Percentiles rank a stretch among this genome's conserved stretches.
These are phyloP conservation scores for Chrysomela aeneicollis DNA, from an alignment of 2,888 invertebrate genomes.

Conservation along the genomic window DNA sequence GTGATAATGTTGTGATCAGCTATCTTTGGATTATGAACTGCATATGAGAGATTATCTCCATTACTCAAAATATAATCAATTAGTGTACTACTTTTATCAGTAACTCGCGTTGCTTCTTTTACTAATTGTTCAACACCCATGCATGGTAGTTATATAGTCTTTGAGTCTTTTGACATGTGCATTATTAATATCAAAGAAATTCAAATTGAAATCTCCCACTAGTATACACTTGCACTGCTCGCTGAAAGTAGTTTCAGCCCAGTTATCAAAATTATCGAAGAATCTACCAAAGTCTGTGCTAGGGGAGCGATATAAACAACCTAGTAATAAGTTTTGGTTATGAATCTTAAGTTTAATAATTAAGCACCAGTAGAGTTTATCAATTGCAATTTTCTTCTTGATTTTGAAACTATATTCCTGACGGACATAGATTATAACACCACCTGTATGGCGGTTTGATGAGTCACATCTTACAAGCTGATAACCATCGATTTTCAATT, in stretches of 20 bases:
- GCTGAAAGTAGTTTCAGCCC: slow-evolving; percentile 1
- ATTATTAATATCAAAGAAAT: slow-evolving; percentile 11
- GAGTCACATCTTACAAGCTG: slow-evolving; percentile 8
- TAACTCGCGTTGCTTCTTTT: too few relatives aligned
- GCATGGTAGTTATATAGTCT: slow-evolving; percentile 4
- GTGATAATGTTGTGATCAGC: too few relatives aligned
- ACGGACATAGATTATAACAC: slow-evolving; percentile 3
- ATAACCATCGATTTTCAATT: slow-evolving; percentile 11
- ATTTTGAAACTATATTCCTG: slow-evolving; percentile 13
- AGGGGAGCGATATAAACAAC: background rate
- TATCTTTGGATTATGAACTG: too few relatives aligned
- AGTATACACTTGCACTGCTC: slow-evolving; percentile 1
- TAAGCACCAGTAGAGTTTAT: slow-evolving; percentile 10
- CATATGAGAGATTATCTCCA: too few relatives aligned
- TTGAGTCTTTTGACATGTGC: slow-evolving; percentile 5
- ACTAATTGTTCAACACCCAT: slow-evolving; percentile 14
- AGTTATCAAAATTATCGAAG: slow-evolving; percentile 6
- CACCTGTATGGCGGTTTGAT: slow-evolving; percentile 2
- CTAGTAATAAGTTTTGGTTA: background rate
- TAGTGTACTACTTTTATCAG: too few relatives aligned
- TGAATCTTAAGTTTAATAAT: slow-evolving; percentile 8
- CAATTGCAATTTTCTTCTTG: slow-evolving; percentile 4
- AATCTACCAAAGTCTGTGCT: background rate
- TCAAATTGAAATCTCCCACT: slow-evolving; percentile 11
- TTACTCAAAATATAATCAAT: too few relatives aligned